Evolutionary conservation across 2,797 vertebrate species (phyloP).

Genomic region (Oreonectes daqikongensis): DNA sequence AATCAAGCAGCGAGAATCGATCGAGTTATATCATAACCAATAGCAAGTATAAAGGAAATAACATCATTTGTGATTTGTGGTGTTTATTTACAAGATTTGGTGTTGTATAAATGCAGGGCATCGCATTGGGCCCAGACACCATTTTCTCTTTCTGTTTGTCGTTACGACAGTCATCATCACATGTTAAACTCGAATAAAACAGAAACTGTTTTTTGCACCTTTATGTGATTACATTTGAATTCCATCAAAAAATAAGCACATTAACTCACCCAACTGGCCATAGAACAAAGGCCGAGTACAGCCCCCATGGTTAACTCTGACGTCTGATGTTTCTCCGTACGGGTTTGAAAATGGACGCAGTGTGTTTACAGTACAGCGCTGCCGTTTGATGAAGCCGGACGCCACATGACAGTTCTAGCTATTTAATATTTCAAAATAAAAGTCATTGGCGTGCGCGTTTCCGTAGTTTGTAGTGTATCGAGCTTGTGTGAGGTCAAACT

Average conservation of each 20-base stretch:
- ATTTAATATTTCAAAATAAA: conserved; percentile 29
- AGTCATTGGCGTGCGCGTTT: neutral
- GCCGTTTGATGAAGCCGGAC: conserved; percentile 5
- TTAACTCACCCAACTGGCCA: conserved; percentile 92
- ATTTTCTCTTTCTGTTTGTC: conserved; percentile 28
- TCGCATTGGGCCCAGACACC: conserved; percentile 32
- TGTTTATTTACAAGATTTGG: neutral
- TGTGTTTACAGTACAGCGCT: conserved; percentile 56
- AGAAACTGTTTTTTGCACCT: neutral
- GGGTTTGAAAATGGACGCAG: conserved; percentile 58
- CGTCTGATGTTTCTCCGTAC: conserved; percentile 2
- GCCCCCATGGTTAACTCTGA: conserved; percentile 80
- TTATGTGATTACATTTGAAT: neutral
- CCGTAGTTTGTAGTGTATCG: neutral
- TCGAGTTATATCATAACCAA: neutral
- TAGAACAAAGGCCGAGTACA: conserved; percentile 89
- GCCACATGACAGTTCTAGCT: neutral
- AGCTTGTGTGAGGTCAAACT: neutral
- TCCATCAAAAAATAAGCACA: neutral
- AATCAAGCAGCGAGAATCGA: neutral
- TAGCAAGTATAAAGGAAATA: no score
- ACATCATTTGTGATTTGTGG: neutral
- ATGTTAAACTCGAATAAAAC: neutral
- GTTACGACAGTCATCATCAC: neutral
- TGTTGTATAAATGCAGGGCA: neutral